Base-by-base conservation (phyloP, 2,797 vertebrate genomes). In the Schizopygopsis pylzovi region DNA sequence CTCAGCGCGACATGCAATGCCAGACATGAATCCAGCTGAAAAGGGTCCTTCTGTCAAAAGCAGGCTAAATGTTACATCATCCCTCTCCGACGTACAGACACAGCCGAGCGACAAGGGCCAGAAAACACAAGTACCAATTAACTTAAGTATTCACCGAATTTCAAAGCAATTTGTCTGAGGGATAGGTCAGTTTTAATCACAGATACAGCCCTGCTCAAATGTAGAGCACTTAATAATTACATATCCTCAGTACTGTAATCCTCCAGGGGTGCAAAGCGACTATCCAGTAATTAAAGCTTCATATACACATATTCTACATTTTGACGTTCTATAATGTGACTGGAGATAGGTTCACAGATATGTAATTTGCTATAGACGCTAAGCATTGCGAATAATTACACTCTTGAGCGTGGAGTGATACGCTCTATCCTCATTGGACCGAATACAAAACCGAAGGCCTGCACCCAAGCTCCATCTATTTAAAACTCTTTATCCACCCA, bases 401-500 rank as follows among this genome's bases (percentile, higher is more conserved):
- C 87, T 91, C 87, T 90, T 88, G 33, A 70, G 81, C 73, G 33
- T 88, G 71, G 47, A 79, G 70, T 70, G 87, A 87, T 90, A 89
- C 90, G 85, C 87, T 86, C 52, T 78, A 86, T 84, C 78, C 72
- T 81, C 85, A 88, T 65, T 73, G 80, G 86, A 52, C 71, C 77
- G 10, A 87, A 92, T 72, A 93, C 90, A 92, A 93, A 93, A 93
- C 91, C 49, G 84, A 90, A 82, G 78, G 85, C 85, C 85, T 65
- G 75, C 70, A 71, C 83, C 76, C 86, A 90, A 90, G 92, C 92
- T 87, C 91, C 90, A 92, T 92, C 92, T 94, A 82, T 94, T 95
- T 93, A 94, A 93, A 92, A 93, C 90, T 91, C 93, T 94, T 95
- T 95, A 95, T 95, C 94, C 92, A 89, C 91, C 93, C 93, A 94